Evolutionary conservation across 2,888 invertebrate genomes (phyloP).

Genomic region (Tinea semifulvella): DNA sequence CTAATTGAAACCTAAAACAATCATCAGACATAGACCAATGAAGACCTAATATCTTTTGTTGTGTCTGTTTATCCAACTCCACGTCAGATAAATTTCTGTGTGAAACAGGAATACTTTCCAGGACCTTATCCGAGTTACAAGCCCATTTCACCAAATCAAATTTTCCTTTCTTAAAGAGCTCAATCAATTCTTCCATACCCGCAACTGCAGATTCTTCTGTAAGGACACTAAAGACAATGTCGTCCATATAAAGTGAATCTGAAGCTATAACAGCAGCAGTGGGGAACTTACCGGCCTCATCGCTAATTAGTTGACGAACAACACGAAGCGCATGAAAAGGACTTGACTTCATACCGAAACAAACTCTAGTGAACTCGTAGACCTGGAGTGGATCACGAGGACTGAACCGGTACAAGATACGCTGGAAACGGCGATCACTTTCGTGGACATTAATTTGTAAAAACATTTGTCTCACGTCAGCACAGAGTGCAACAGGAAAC

Average conservation of each 20-base stretch:
- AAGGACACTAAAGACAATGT: slow-evolving; percentile 14
- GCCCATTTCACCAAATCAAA: slow-evolving; percentile 15
- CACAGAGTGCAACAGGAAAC: no score
- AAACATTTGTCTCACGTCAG: no score
- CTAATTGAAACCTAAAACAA: slow-evolving; percentile 8
- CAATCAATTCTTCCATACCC: slow-evolving; percentile 13
- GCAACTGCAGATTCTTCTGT: background rate
- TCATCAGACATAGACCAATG: slow-evolving; percentile 11
- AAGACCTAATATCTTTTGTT: slow-evolving; percentile 14
- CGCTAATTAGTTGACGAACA: slow-evolving; percentile 13
- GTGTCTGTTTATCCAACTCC: slow-evolving; percentile 3
- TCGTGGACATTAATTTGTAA: no score
- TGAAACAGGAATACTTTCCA: slow-evolving; percentile 10
- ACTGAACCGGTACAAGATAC: no score
- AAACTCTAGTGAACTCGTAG: no score
- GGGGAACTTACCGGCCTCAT: slow-evolving; percentile 15
- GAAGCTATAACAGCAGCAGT: background rate
- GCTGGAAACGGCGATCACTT: no score
- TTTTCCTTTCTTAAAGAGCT: slow-evolving; percentile 8
- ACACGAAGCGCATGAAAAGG: no score
- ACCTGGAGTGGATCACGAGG: no score
- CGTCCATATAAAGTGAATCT: slow-evolving; percentile 19
- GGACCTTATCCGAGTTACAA: slow-evolving; percentile 13
- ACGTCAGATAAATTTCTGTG: slow-evolving; percentile 11
- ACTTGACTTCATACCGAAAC: no score